These are phyloP conservation scores for Platyscapa corneri DNA, from an alignment of 1,140 invertebrate genomes.

Conservation along the genomic window DNA sequence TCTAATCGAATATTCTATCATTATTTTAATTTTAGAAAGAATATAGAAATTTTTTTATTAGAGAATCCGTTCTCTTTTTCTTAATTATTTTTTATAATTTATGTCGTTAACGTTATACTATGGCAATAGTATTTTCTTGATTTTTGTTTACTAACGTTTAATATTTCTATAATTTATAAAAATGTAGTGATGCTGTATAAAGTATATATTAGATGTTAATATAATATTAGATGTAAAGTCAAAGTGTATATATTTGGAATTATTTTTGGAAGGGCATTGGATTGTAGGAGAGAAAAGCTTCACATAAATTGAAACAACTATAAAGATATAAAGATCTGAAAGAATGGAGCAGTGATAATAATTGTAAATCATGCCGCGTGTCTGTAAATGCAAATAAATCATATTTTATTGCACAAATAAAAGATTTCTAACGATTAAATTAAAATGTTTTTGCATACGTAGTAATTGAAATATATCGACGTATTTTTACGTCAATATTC, in stretches of 20 bases:
- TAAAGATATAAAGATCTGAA: background rate
- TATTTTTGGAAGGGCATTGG: background rate
- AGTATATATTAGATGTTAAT: background rate
- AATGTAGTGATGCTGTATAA: background rate
- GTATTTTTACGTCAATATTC: too few species aligned
- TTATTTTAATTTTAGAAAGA: background rate
- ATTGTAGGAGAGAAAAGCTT: background rate
- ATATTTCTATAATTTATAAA: background rate
- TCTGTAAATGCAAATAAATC: background rate
- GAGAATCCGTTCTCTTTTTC: background rate
- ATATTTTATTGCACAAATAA: background rate
- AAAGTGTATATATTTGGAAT: constrained; percentile 23
- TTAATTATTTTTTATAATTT: background rate
- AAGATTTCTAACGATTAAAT: background rate
- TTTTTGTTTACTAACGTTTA: background rate
- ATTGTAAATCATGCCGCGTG: too few species aligned
- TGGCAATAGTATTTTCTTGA: too few species aligned
- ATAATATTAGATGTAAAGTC: background rate
- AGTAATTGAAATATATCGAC: too few species aligned
- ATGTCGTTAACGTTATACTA: too few species aligned
- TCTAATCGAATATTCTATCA: too few species aligned
- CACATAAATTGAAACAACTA: background rate
- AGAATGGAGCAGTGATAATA: too few species aligned
- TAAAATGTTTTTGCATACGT: too few species aligned
- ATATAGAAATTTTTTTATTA: background rate